Evolutionary conservation across 2,797 vertebrate genomes (phyloP).

Genomic region (Ataeniobius toweri): DNA sequence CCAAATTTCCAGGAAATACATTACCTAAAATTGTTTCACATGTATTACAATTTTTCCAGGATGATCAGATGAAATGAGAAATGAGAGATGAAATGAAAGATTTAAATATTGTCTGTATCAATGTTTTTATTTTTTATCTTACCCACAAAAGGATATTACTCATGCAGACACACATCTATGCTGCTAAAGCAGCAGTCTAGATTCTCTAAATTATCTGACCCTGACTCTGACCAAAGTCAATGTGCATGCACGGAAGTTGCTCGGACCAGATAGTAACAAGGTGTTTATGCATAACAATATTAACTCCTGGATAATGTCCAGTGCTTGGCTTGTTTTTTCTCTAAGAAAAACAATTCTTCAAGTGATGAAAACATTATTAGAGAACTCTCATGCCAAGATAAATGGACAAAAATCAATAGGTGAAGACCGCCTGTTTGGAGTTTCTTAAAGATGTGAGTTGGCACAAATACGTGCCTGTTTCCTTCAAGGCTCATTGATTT

Average conservation of each 20-base stretch:
- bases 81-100: background rate
- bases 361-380: constrained; percentile 12
- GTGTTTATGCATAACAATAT: constrained; percentile 3
- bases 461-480: constrained; percentile 4
- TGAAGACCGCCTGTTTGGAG: constrained; percentile 8
- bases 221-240: background rate
- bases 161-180: background rate
- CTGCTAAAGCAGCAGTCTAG: background rate
- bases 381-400: background rate
- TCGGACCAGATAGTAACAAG: background rate
- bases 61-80: background rate
- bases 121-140: background rate
- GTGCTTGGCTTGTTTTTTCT: constrained; percentile 1
- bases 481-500: constrained; percentile 12
- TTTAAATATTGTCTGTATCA: background rate
- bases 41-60: background rate
- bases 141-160: background rate
- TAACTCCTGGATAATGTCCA: constrained; percentile 4
- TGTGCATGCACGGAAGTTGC: background rate
- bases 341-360: constrained; percentile 4
- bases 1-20: background rate
- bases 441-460: constrained; percentile 14
- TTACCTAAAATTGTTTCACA: background rate
- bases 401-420: constrained; percentile 23
- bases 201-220: background rate